Percentiles rank a stretch among this genome's conserved stretches.
These are phyloP conservation scores for Melolontha melolontha DNA, from an alignment of 2,888 invertebrate species.

Conservation along the genomic window DNA sequence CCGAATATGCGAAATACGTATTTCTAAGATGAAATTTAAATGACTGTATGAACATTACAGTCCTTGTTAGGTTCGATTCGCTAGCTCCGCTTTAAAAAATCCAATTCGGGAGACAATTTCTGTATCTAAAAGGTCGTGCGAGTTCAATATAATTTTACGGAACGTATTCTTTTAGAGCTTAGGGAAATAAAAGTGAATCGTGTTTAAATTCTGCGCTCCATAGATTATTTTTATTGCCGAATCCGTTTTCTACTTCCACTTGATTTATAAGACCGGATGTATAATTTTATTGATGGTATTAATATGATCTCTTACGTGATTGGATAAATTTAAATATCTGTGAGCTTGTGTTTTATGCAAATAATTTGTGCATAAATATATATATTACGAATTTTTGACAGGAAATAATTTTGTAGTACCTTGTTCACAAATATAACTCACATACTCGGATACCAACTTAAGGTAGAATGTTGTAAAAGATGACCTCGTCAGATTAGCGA, in stretches of 20 bases:
- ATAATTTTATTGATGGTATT: conserved; percentile 26
- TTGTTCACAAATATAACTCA: no score
- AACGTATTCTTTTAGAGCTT: conserved; percentile 18
- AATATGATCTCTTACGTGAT: conserved; percentile 2
- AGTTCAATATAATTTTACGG: conserved; percentile 4
- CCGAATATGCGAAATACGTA: not conserved
- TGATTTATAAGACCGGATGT: conserved; percentile 24
- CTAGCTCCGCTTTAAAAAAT: not conserved
- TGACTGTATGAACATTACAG: not conserved
- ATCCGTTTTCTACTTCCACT: conserved; percentile 4
- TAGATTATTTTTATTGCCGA: conserved; percentile 30
- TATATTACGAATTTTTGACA: no score
- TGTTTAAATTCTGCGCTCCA: conserved; percentile 16
- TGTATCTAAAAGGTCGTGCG: not conserved
- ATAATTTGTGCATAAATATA: no score
- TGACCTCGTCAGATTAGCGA: no score
- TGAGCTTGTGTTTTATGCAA: no score
- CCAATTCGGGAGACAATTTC: conserved; percentile 5
- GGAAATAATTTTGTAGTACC: no score
- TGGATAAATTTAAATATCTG: not conserved
- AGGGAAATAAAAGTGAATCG: conserved; percentile 21
- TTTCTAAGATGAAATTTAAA: not conserved
- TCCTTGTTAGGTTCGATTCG: conserved; percentile 10
- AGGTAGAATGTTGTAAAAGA: no score
- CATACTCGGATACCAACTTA: no score